Base-by-base conservation (phyloP, 2,113 vertebrate species). In the Serinus canaria region DNA sequence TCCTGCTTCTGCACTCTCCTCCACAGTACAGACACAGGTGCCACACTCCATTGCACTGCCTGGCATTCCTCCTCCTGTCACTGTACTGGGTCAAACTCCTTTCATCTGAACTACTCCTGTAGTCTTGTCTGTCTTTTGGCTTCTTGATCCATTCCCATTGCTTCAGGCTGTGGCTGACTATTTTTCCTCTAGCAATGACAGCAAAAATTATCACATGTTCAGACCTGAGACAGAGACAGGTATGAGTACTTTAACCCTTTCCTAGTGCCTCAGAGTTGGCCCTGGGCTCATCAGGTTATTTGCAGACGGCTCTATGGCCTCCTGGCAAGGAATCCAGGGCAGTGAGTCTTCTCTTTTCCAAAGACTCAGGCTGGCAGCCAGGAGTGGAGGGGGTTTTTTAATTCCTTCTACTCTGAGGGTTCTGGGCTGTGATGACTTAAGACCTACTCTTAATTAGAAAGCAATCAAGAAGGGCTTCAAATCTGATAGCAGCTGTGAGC, bases 371-470 rank as follows among this genome's bases (percentile, higher is more conserved):
- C 58, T 91, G 70, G 39, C 56, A 87, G 81, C 70, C 79, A 87
- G 59, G 20, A 91, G 15, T 15, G 0, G 2, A 82, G 53, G 35
- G 20, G 24, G 1, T 15, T 20, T 87, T 75, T 85, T 83, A 72
- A 27, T 95, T 92, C 50, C 30, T 67, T 76, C 49, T 60, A 41
- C 46, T 91, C 46, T 18, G 19, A 66, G 6, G 15, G 21, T 92
- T 89, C 46, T 80, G 23, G 13, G 43, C 15, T 83, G 73, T 53
- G 58, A 94, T 43, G 39, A 67, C 73, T 91, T 92, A 90, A 86
- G 67, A 95, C 22, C 37, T 44, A 72, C 44, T 91, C 62, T 77
- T 91, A 94, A 92, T 87, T 94, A 94, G 84, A 95, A 92, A 91
- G 59, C 55, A 83, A 77, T 50, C 69, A 87, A 73, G 37, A 90